Conservation (phyloP, 1,140 invertebrate genomes). For the Drosophila takahashii region DNA sequence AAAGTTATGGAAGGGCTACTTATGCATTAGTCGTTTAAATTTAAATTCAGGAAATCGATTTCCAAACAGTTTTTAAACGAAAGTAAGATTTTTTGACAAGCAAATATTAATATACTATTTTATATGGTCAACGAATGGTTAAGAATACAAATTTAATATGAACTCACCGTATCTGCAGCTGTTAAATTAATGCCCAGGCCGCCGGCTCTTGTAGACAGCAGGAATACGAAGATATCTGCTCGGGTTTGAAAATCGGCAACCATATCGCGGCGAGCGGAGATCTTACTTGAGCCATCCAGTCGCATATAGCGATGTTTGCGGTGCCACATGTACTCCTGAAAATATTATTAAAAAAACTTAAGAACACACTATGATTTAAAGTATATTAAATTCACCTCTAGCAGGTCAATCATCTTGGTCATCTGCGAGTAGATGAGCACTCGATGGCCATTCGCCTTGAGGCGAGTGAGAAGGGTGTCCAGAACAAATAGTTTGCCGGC, state of each 20-base stretch:
- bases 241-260: slow-evolving; percentile 96
- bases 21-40: neutral
- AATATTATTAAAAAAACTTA: slow-evolving; percentile 1
- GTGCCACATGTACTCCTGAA: slow-evolving; percentile 96
- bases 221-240: slow-evolving; percentile 97
- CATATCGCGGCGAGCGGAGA: slow-evolving; percentile 96
- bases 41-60: too few species aligned
- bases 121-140: neutral
- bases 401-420: slow-evolving; percentile 98
- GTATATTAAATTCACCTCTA: slow-evolving; percentile 90
- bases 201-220: slow-evolving; percentile 97
- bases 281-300: slow-evolving; percentile 96
- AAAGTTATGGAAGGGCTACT: neutral
- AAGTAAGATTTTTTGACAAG: neutral
- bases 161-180: slow-evolving; percentile 97
- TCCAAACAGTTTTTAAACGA: neutral
- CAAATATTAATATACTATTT: neutral
- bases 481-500: slow-evolving; percentile 97
- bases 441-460: slow-evolving; percentile 95
- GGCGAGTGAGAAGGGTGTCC: slow-evolving; percentile 91
- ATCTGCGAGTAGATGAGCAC: slow-evolving; percentile 99
- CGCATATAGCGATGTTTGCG: slow-evolving; percentile 96
- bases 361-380: neutral
- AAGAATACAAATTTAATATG: neutral
- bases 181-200: slow-evolving; percentile 99